Evolutionary conservation across 2,888 invertebrate species (phyloP), one percentile per base, ranked within the genome.

Genomic region (Acrocyrtus sp.): DNA sequence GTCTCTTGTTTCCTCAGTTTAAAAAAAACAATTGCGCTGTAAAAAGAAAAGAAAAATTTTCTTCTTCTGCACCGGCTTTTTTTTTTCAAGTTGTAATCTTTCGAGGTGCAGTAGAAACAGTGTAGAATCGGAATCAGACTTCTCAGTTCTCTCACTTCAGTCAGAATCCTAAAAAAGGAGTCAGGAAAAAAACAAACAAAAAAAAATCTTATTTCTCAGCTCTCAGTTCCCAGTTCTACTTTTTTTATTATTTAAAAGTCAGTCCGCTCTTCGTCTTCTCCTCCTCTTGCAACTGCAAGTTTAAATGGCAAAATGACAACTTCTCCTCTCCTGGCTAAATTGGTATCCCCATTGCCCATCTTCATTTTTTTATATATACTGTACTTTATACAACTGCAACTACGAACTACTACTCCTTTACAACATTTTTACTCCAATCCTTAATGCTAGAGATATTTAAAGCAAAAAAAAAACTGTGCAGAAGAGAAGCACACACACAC

Each of bases 231-330:
- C n/a, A n/a, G n/a, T 39, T 10, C 8, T 24, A 50, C 22, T n/a
- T 50, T 50, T 50, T 53, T 53, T 15, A 3, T n/a, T n/a, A n/a
- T n/a, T n/a, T n/a, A n/a, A n/a, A n/a, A n/a, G n/a, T n/a, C n/a
- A n/a, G n/a, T n/a, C n/a, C n/a, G n/a, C n/a, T n/a, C n/a, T n/a
- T n/a, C n/a, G n/a, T n/a, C n/a, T n/a, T 39, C 3, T 34, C 34
- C 26, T 58, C 58, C 51, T 51, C 62, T 63, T 67, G 58, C 58
- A 58, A 57, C 70, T 63, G 50, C 57, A 70, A 70, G 70, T 70
- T 70, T 70, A 70, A 70, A 70, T 70, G 70, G 70, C 70, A 70
- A 70, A 70, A 63, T 62, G 63, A 5, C 5, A 5, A 8, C 34
- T 34, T 34, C n/a, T n/a, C 12, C 34, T 34, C 34, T 34, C 34